phyloP scores from a whole-genome alignment of 1,140 invertebrate species.

The Tachypleus tridentatus region DNA sequence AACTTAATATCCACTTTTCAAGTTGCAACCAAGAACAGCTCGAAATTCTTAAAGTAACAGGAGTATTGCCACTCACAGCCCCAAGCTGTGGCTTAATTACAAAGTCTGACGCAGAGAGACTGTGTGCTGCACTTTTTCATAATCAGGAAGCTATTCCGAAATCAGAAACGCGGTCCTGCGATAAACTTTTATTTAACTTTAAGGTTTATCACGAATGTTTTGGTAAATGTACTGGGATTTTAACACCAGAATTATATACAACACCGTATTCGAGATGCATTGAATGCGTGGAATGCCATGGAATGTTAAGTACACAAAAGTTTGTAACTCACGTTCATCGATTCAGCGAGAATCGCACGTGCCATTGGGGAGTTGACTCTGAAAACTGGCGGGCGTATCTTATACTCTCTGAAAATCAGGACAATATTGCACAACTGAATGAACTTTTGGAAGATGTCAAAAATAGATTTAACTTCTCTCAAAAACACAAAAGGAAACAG shows the following conservation, averaged over 20 bases:
- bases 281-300: constrained; percentile 79
- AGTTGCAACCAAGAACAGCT: constrained; percentile 83
- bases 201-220: constrained; percentile 92
- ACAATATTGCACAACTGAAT: constrained; percentile 53
- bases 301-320: constrained; percentile 69
- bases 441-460: constrained; percentile 67
- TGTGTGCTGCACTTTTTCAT: constrained; percentile 69
- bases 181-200: constrained; percentile 29
- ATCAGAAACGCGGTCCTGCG: background rate
- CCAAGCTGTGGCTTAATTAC: constrained; percentile 87
- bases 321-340: constrained; percentile 91
- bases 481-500: constrained; percentile 43
- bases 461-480: constrained; percentile 40
- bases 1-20: constrained; percentile 89
- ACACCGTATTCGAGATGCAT: constrained; percentile 66
- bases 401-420: constrained; percentile 58
- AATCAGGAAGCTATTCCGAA: constrained; percentile 19
- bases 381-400: constrained; percentile 85
- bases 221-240: constrained; percentile 79
- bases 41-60: constrained; percentile 67
- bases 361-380: constrained; percentile 98
- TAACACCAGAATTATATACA: constrained; percentile 65
- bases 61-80: constrained; percentile 69
- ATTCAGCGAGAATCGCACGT: constrained; percentile 69
- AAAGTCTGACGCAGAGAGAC: constrained; percentile 90